Base-by-base conservation (phyloP, 2,797 vertebrate species). In the Australoheros facetus region DNA sequence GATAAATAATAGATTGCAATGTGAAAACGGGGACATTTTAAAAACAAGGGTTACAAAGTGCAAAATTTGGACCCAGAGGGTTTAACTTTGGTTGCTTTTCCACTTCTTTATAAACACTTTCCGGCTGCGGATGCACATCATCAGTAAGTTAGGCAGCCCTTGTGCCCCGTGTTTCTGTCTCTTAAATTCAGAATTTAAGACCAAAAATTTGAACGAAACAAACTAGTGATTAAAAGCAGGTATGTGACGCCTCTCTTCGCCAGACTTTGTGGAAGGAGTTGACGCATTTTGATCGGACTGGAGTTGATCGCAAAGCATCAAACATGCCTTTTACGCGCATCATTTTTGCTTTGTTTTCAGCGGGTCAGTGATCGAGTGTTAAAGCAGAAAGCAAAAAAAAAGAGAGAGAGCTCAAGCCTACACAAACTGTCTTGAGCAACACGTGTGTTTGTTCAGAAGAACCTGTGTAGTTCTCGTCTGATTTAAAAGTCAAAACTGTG, bases 1-100 rank as follows among this genome's bases (percentile, higher is more conserved):
- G 28, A 81, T 72, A 75, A 48, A 75, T 77, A 62, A 32, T 69
- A 69, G 64, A 69, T 51, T 30, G 17, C 10, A 51, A 69, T 51
- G 16, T 30, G 26, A 51, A 51, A 69, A 51, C 42, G 23, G 23
- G 26, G 42, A 66, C 42, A 48, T 51, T 69, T 51, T 69, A 26
- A 48, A 69, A 51, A 51, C 26, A 69, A 30, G 42, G 30, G 64
- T 51, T 51, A n/a, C 16, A 69, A n/a, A 75, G 55, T 34, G 51
- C 57, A 75, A 51, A 69, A 53, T 51, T 13, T 51, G 62, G 62
- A 51, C 23, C 23, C 16, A 19, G 42, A 19, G 16, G 16, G 3
- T 69, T 69, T 69, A 4, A 26, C 45, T 69, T 30, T 69, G n/a
- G 64, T 19, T 69, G 26, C 4, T 51, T 69, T 69, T 30, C 42